Evolutionary conservation across 2,797 vertebrate genomes (phyloP).

Genomic region (Mustela erminea): DNA sequence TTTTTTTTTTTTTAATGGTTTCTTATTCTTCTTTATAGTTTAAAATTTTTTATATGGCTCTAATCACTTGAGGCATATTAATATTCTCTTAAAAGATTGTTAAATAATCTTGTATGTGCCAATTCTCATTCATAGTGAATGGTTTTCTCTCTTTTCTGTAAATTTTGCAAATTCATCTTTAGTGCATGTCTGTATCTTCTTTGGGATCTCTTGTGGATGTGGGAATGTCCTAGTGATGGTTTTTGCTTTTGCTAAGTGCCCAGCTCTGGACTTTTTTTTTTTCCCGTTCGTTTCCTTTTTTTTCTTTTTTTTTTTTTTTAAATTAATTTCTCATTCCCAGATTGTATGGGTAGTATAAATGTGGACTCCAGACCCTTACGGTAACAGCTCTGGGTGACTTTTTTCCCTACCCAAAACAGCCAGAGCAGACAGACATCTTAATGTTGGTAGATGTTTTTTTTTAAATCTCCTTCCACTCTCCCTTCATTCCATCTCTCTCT

Average conservation of each 20-base stretch:
- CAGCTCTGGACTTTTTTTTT: not conserved
- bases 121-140: not conserved
- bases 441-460: not conserved
- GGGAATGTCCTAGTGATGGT: not conserved
- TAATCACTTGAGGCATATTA: conserved; percentile 41
- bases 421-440: not conserved
- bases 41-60: not conserved
- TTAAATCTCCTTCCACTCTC: not conserved
- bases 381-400: not conserved
- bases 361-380: not conserved
- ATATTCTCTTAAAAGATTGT: conserved; percentile 50
- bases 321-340: not conserved
- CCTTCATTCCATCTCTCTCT: not conserved
- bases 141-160: not conserved
- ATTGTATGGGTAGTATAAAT: not conserved
- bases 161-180: conserved; percentile 11
- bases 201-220: not conserved
- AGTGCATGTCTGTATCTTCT: conserved; percentile 7
- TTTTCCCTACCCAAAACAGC: not conserved
- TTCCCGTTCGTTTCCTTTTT: not conserved
- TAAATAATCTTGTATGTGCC: conserved; percentile 15
- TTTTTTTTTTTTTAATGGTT: not conserved
- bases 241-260: conserved; percentile 30
- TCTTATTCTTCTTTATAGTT: conserved; percentile 11
- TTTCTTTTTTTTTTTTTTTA: not conserved